Evolutionary conservation across 2,888 invertebrate genomes (phyloP).

Genomic region (Cordilura impudica): DNA sequence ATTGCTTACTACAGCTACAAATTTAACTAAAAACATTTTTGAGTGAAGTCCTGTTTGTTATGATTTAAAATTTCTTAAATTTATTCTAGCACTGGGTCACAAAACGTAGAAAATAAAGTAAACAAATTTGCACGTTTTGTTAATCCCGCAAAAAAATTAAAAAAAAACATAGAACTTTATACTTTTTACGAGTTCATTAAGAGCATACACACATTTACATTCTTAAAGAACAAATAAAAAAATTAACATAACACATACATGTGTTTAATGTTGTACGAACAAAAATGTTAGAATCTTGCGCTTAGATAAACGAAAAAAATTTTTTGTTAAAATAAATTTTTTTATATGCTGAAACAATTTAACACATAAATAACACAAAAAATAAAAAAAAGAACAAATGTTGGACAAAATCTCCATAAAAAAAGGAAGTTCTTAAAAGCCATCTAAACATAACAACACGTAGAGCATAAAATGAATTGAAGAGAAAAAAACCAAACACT

Average conservation of each 20-base stretch:
- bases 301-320: constrained; percentile 56
- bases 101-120: constrained; percentile 14
- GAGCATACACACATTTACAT: constrained; percentile 37
- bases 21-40: too few relatives aligned
- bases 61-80: not conserved
- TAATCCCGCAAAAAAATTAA: not conserved
- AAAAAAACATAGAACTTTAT: not conserved
- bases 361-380: constrained; percentile 47
- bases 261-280: constrained; percentile 46
- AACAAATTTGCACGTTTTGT: constrained; percentile 39
- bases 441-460: constrained; percentile 52
- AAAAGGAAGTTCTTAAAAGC: constrained; percentile 49
- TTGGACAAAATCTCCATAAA: constrained; percentile 26
- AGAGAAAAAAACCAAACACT: constrained; percentile 41
- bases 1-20: too few relatives aligned
- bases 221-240: not conserved
- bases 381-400: not conserved
- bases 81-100: not conserved
- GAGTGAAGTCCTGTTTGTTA: too few relatives aligned
- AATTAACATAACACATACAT: constrained; percentile 17
- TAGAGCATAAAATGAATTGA: constrained; percentile 16
- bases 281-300: constrained; percentile 65
- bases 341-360: not conserved
- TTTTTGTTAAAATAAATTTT: not conserved
- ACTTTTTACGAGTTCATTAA: constrained; percentile 47